A percentile compares a stretch with the other conserved stretches of the same genome.
These are phyloP conservation scores for Heliconius hortense DNA, from an alignment of 2,888 invertebrate genomes.

Conservation along the genomic window DNA sequence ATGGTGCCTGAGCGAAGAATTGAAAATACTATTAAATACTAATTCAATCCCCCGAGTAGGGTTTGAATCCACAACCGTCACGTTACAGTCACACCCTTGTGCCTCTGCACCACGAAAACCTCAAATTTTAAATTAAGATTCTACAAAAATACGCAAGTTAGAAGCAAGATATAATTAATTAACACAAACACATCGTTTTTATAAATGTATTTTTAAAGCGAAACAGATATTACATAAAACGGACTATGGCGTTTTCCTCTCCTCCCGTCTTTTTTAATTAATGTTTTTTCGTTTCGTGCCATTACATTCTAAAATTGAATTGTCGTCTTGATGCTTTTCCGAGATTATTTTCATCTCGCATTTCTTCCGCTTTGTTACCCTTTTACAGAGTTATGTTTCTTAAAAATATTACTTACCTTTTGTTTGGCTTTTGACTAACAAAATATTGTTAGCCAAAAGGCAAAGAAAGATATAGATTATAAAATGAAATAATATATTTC, in stretches of 20 bases:
- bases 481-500: neutral
- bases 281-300: conserved; percentile 22
- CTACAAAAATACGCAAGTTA: neutral
- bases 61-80: no score
- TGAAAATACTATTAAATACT: no score
- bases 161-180: conserved; percentile 11
- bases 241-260: neutral
- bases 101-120: no score
- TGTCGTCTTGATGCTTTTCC: conserved; percentile 17
- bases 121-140: neutral
- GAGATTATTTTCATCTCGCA: conserved; percentile 13
- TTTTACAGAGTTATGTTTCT: neutral
- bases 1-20: no score
- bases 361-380: conserved; percentile 8
- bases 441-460: no score
- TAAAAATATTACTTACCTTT: neutral
- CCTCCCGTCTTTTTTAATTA: conserved; percentile 20
- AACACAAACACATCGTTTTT: conserved; percentile 7
- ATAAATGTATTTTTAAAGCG: conserved; percentile 1
- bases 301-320: conserved; percentile 26
- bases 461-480: neutral
- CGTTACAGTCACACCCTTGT: no score
- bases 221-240: neutral
- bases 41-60: no score
- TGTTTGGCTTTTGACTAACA: neutral